Percentiles rank a stretch among this genome's conserved stretches.
Conservation (phyloP, 2,888 invertebrate genomes). For the Netelia melanura region DNA sequence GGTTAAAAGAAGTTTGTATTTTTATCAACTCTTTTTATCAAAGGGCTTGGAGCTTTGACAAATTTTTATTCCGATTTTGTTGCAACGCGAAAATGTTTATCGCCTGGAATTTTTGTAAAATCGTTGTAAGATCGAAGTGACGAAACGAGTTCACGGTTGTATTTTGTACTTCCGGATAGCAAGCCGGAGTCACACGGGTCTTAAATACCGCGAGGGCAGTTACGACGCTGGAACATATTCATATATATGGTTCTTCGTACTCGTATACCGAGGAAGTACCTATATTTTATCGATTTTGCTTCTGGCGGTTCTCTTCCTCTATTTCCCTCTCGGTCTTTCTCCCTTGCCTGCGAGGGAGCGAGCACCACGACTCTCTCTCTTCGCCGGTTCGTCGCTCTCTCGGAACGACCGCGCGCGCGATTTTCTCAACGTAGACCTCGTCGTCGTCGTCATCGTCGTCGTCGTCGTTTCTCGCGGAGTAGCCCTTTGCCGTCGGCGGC, state of each 20-base stretch:
- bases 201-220: slow-evolving; percentile 36
- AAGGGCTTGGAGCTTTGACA: too few relatives aligned
- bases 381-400: slow-evolving; percentile 54
- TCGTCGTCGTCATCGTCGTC: background rate
- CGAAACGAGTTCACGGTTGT: background rate
- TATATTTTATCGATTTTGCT: slow-evolving; percentile 66
- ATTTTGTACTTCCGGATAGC: slow-evolving; percentile 14
- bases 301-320: slow-evolving; percentile 43
- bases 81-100: background rate
- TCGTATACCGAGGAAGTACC: slow-evolving; percentile 48
- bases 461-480: slow-evolving; percentile 12
- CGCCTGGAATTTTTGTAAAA: background rate
- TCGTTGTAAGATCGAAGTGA: background rate
- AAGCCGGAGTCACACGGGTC: slow-evolving; percentile 25
- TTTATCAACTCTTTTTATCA: too few relatives aligned
- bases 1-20: too few relatives aligned
- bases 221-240: background rate
- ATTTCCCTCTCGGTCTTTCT: slow-evolving; percentile 25
- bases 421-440: slow-evolving; percentile 44
- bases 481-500: slow-evolving; percentile 58
- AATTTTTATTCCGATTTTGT: too few relatives aligned
- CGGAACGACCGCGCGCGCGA: slow-evolving; percentile 52
- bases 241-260: slow-evolving; percentile 15
- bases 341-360: slow-evolving; percentile 42
- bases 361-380: slow-evolving; percentile 49